Conservation (phyloP, 1,140 invertebrate species). For the Drosophila arawakana region DNA sequence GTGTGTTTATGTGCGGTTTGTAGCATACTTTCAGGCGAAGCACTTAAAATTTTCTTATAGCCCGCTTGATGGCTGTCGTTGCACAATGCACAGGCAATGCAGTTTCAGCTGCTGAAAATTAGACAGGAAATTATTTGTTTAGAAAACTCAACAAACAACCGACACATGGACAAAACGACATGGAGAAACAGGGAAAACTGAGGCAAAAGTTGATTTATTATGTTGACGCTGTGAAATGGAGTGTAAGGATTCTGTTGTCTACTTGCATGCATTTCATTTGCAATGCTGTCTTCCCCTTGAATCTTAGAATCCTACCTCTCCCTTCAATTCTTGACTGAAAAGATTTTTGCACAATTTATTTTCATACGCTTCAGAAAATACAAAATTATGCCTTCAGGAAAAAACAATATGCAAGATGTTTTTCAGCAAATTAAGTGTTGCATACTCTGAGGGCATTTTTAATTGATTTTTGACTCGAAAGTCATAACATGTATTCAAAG, state of each 20-base stretch:
- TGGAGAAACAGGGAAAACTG: not conserved
- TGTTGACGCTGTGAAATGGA: slow-evolving; percentile 62
- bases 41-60: slow-evolving; percentile 36
- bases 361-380: slow-evolving; percentile 34
- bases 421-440: slow-evolving; percentile 32
- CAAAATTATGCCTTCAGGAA: slow-evolving; percentile 27
- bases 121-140: slow-evolving; percentile 64
- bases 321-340: slow-evolving; percentile 7
- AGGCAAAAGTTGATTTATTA: slow-evolving; percentile 60
- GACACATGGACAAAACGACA: slow-evolving; percentile 9
- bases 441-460: slow-evolving; percentile 30
- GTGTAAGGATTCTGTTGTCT: slow-evolving; percentile 59
- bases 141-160: not conserved
- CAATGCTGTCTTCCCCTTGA: slow-evolving; percentile 22
- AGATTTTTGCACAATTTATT: slow-evolving; percentile 48
- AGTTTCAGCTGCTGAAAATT: slow-evolving; percentile 48
- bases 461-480: slow-evolving; percentile 38
- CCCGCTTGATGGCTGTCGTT: slow-evolving; percentile 14
- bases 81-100: slow-evolving; percentile 16
- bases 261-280: slow-evolving; percentile 52
- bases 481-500: slow-evolving; percentile 13
- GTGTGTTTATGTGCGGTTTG: slow-evolving; percentile 7
- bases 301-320: not conserved
- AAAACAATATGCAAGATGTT: slow-evolving; percentile 21
- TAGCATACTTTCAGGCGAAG: slow-evolving; percentile 28